Evolutionary conservation across 2,888 invertebrate genomes (phyloP).

Genomic region (Synergus japonicus): DNA sequence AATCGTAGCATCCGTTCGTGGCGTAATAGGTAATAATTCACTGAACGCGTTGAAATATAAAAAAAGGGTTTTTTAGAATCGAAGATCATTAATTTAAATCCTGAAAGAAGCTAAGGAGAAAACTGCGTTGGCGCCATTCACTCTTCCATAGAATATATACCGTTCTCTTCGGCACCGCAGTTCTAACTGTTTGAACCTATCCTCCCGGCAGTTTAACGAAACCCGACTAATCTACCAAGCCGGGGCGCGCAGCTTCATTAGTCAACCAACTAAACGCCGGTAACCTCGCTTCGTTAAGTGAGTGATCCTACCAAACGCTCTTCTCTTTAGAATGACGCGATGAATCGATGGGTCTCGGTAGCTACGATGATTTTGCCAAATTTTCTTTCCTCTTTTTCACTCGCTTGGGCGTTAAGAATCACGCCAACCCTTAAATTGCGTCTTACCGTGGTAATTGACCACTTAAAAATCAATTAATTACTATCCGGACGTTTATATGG

Average conservation of each 20-base stretch:
- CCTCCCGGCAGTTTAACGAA: conserved; percentile 42
- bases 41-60: conserved; percentile 24
- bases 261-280: conserved; percentile 53
- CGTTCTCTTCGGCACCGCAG: conserved; percentile 43
- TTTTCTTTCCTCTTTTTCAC: conserved; percentile 49
- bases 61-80: conserved; percentile 23
- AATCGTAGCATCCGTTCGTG: conserved; percentile 10
- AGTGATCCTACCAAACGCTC: conserved; percentile 45
- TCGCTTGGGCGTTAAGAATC: conserved; percentile 51
- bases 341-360: conserved; percentile 53
- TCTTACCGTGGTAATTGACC: conserved; percentile 65
- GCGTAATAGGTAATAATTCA: conserved; percentile 30
- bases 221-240: conserved; percentile 52
- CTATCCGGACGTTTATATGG: conserved; percentile 45
- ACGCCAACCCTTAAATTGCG: conserved; percentile 51
- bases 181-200: conserved; percentile 44
- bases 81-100: conserved; percentile 47
- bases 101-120: conserved; percentile 43
- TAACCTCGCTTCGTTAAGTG: conserved; percentile 51
- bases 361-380: conserved; percentile 51
- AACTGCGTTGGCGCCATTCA: conserved; percentile 49
- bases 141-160: conserved; percentile 15
- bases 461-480: conserved; percentile 76
- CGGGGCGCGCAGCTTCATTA: conserved; percentile 54
- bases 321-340: conserved; percentile 42